A percentile compares a stretch with the other conserved stretches of the same genome.
phyloP scores from a whole-genome alignment of 2,797 vertebrate species.

The Premnoplex brunnescens region DNA sequence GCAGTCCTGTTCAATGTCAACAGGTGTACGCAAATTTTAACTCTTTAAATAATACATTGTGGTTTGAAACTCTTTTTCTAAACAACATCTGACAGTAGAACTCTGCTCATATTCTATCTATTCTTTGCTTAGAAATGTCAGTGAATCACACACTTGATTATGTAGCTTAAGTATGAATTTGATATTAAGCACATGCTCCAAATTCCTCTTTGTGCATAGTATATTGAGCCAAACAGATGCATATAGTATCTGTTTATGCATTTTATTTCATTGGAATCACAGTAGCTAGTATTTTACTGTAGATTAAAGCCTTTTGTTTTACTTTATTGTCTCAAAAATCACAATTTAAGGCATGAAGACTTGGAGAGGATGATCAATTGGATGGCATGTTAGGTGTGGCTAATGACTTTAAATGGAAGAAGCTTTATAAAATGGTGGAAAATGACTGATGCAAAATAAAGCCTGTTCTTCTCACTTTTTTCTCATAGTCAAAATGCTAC shows the following conservation, averaged over 20 bases:
- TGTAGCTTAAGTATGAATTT: not conserved
- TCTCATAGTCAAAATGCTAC: not conserved
- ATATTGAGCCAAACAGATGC: not conserved
- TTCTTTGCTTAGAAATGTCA: not conserved
- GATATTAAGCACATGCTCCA: not conserved
- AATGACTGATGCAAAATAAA: constrained; percentile 10
- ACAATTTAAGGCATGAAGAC: not conserved
- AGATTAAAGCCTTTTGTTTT: not conserved
- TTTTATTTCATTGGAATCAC: not conserved
- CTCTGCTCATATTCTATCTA: not conserved
- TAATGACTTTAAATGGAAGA: constrained; percentile 36
- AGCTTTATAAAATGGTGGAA: constrained; percentile 7
- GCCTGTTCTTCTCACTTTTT: not conserved
- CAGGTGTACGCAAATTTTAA: not conserved
- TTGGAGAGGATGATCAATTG: not conserved
- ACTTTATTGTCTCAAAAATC: constrained; percentile 12
- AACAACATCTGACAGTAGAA: not conserved
- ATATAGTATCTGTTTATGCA: not conserved
- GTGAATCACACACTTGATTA: not conserved
- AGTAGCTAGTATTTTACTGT: not conserved
- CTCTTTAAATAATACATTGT: not conserved
- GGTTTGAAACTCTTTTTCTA: not conserved
- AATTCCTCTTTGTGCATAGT: not conserved
- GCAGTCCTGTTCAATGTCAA: not conserved
- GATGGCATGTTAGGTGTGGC: not conserved